phyloP scores from a whole-genome alignment of 2,797 vertebrate species.

The Chloroceryle inda region DNA sequence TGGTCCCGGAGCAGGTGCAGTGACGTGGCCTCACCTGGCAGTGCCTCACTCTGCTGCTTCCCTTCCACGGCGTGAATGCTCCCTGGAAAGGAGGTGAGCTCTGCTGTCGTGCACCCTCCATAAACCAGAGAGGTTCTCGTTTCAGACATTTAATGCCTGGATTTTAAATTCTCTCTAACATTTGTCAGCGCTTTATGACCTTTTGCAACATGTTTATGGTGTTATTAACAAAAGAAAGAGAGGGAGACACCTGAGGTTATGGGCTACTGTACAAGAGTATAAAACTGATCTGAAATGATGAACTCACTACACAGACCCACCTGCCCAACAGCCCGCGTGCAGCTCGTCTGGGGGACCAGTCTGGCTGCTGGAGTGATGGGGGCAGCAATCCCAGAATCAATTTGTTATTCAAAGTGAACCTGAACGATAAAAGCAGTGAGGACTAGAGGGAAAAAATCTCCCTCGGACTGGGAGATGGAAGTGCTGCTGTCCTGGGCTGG shows the following conservation, averaged over 20 bases:
- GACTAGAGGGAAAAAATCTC: not conserved
- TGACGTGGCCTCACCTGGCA: fast-evolving
- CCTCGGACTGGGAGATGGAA: fast-evolving
- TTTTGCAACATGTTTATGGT: not conserved
- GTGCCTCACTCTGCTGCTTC: fast-evolving
- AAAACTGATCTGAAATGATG: not conserved
- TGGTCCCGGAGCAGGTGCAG: not conserved
- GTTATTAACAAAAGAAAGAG: not conserved
- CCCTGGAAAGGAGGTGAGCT: not conserved
- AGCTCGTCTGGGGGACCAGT: not conserved
- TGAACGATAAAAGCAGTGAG: fast-evolving
- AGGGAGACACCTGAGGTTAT: not conserved
- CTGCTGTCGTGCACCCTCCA: fast-evolving
- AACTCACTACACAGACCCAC: fast-evolving
- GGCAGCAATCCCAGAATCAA: fast-evolving
- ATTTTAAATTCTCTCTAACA: not conserved
- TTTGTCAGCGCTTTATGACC: not conserved
- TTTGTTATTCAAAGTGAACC: fast-evolving
- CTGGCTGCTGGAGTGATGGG: not conserved
- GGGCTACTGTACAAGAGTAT: not conserved
- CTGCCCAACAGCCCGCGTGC: not conserved
- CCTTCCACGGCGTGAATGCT: not conserved
- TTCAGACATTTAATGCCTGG: not conserved
- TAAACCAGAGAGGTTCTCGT: not conserved
- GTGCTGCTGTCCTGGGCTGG: not conserved